Percentiles rank a stretch among this genome's conserved stretches.
phyloP scores from a whole-genome alignment of 1,140 invertebrate genomes.

The Drosophila punjabiensis region DNA sequence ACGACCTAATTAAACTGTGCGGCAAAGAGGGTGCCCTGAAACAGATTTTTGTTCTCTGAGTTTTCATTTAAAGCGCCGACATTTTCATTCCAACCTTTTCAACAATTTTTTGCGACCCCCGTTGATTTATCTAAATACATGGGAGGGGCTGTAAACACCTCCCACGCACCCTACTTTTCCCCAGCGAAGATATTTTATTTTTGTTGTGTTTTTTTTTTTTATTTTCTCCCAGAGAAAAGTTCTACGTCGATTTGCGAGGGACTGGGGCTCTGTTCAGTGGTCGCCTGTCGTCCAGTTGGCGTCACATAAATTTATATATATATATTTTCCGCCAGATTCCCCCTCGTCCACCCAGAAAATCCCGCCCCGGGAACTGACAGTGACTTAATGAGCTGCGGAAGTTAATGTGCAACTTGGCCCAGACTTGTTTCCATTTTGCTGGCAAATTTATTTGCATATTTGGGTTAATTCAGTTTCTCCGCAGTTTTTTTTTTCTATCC shows the following conservation, averaged over 20 bases:
- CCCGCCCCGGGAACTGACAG: conserved; percentile 52
- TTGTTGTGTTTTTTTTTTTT: conserved; percentile 19
- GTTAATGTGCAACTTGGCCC: conserved; percentile 74
- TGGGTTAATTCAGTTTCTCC: conserved; percentile 70
- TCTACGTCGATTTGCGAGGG: conserved; percentile 19
- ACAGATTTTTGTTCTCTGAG: conserved; percentile 34
- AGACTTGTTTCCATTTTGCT: conserved; percentile 58
- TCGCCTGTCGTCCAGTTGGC: conserved; percentile 75
- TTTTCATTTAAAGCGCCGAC: conserved; percentile 68
- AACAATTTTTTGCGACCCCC: conserved; percentile 42
- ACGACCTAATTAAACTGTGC: conserved; percentile 72
- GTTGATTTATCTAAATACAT: conserved; percentile 45
- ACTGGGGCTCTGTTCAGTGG: conserved; percentile 18
- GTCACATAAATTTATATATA: conserved; percentile 79
- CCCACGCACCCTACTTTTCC: conserved; percentile 15
- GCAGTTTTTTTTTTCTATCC: conserved; percentile 33
- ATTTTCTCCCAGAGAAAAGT: conserved; percentile 21
- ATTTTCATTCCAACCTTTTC: conserved; percentile 70
- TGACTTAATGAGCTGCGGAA: conserved; percentile 82
- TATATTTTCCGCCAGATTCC: conserved; percentile 60
- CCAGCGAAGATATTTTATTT: conserved; percentile 45
- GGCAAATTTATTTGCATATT: conserved; percentile 80
- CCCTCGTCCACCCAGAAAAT: conserved; percentile 15
- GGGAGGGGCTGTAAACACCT: conserved; percentile 15
- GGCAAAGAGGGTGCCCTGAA: conserved; percentile 34